These are phyloP conservation scores for Amphipyra tragopoginis DNA, from an alignment of 2,888 invertebrate species.

Conservation along the genomic window DNA sequence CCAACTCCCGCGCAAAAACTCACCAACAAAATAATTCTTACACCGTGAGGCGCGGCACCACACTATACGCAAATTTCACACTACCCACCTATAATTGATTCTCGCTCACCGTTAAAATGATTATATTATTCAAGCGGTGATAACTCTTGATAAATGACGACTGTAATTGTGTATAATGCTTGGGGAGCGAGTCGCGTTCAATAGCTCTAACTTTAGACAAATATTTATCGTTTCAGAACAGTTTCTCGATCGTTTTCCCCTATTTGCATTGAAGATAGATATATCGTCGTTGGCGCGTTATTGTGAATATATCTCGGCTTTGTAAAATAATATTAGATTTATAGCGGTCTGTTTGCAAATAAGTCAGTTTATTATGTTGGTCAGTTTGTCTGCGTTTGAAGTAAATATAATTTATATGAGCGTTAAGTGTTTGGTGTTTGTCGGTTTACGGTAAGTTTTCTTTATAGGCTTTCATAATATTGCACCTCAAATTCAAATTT, in stretches of 20 bases:
- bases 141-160: constrained; percentile 75
- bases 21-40: constrained; percentile 23
- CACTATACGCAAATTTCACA: constrained; percentile 61
- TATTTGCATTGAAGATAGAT: constrained; percentile 61
- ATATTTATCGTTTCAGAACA: constrained; percentile 55
- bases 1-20: constrained; percentile 42
- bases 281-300: constrained; percentile 45
- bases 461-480: neutral
- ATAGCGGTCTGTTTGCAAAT: constrained; percentile 43
- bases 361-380: constrained; percentile 41
- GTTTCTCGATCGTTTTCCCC: constrained; percentile 54
- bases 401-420: constrained; percentile 27
- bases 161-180: constrained; percentile 73
- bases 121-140: constrained; percentile 71
- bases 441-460: constrained; percentile 23
- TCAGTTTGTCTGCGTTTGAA: constrained; percentile 36
- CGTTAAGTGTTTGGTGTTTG: constrained; percentile 45
- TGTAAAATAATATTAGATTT: constrained; percentile 52
- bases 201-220: constrained; percentile 49
- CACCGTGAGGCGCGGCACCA: constrained; percentile 51
- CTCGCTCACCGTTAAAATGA: constrained; percentile 53
- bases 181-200: constrained; percentile 46
- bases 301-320: constrained; percentile 53
- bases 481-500: no score
- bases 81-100: constrained; percentile 60